Evolutionary conservation across 1,140 invertebrate species (phyloP).

Genomic region (Pogonognathellus flavescens): DNA sequence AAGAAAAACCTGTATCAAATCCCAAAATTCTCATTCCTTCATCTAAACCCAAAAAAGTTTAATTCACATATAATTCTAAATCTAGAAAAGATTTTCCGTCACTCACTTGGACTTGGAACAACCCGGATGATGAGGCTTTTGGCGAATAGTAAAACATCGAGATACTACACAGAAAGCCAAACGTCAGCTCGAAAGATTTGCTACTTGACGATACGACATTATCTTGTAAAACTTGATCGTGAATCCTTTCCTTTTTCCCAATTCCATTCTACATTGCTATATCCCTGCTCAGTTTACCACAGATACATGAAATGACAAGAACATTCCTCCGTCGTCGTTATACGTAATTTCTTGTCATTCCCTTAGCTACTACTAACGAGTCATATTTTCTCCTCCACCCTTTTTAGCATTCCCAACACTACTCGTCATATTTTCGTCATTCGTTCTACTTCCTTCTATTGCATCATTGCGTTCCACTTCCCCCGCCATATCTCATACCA

Average conservation of each 20-base stretch:
- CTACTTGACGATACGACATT: background rate
- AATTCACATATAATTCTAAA: slow-evolving; percentile 13
- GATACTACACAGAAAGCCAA: background rate
- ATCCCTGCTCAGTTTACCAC: background rate
- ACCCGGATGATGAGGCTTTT: background rate
- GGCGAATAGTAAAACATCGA: background rate
- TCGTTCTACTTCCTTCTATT: background rate
- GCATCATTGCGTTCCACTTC: background rate
- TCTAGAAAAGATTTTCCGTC: background rate
- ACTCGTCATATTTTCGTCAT: slow-evolving; percentile 24
- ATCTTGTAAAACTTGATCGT: background rate
- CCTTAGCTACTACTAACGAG: background rate
- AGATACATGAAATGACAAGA: slow-evolving; percentile 4
- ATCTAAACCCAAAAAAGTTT: background rate
- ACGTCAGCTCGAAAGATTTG: background rate
- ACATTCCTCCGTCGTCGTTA: background rate
- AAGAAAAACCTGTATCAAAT: too few relatives aligned
- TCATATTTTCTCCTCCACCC: background rate
- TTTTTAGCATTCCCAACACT: background rate
- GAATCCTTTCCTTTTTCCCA: background rate
- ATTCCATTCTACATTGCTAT: slow-evolving; percentile 14
- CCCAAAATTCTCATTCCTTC: background rate
- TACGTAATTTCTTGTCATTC: slow-evolving; percentile 10
- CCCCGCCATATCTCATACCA: background rate
- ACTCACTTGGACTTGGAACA: background rate